These are phyloP conservation scores for Elysia crispata DNA, from an alignment of 2,888 invertebrate species.

Conservation along the genomic window DNA sequence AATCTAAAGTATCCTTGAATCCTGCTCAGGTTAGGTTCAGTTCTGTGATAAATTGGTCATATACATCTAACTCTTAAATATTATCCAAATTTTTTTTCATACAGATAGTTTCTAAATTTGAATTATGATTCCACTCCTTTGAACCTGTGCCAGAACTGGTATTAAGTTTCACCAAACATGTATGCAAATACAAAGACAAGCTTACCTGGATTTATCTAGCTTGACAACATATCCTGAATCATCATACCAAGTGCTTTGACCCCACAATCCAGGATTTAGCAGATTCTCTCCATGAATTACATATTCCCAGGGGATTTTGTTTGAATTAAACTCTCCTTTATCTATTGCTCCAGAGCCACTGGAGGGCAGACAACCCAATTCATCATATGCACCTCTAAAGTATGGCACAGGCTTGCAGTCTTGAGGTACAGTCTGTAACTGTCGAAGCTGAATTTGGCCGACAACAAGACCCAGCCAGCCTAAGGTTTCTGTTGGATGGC, in stretches of 20 bases:
- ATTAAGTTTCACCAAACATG: constrained; percentile 32
- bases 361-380: constrained; percentile 41
- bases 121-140: too few species aligned
- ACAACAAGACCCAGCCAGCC: constrained; percentile 56
- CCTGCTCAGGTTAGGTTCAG: too few species aligned
- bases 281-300: too few species aligned
- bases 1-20: too few species aligned
- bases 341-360: constrained; percentile 2
- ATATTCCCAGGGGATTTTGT: too few species aligned
- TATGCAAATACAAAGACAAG: constrained; percentile 41
- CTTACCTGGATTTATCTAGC: constrained; percentile 58
- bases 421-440: constrained; percentile 59
- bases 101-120: too few species aligned
- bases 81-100: too few species aligned
- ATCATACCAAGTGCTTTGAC: constrained; percentile 65
- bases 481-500: too few species aligned
- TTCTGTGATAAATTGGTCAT: too few species aligned
- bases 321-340: neutral
- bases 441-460: constrained; percentile 70
- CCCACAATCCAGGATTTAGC: constrained; percentile 52
- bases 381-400: neutral
- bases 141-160: too few species aligned
- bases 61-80: too few species aligned
- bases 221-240: constrained; percentile 63
- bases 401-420: constrained; percentile 53